These are phyloP conservation scores for Craseonycteris thonglongyai DNA, from an alignment of 2,113 vertebrate species.

Conservation along the genomic window DNA sequence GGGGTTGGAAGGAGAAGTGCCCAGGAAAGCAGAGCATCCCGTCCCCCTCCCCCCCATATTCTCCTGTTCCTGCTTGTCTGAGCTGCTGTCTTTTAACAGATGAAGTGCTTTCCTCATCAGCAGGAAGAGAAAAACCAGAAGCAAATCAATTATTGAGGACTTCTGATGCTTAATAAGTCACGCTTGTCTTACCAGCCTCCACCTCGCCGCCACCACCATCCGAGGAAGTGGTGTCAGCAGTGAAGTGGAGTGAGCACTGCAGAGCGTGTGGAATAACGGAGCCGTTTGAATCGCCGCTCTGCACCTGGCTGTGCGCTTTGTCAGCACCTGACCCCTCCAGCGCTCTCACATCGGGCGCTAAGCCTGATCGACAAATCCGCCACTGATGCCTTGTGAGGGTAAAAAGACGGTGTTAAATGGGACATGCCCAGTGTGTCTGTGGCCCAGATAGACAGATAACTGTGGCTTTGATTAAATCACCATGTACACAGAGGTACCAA, in stretches of 20 bases:
- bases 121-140: background rate
- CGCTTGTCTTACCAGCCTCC: background rate
- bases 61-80: background rate
- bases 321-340: background rate
- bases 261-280: background rate
- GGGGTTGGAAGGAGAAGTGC: background rate
- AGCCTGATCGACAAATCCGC: background rate
- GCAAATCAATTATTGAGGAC: background rate
- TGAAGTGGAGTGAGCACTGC: background rate
- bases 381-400: background rate
- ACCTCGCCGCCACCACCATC: background rate
- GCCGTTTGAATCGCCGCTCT: background rate
- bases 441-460: background rate
- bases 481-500: background rate
- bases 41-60: background rate
- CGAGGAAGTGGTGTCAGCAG: background rate
- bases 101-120: background rate
- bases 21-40: background rate
- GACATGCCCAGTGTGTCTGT: background rate
- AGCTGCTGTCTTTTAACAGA: background rate
- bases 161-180: background rate
- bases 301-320: background rate
- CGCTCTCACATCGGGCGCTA: background rate
- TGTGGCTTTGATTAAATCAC: background rate
- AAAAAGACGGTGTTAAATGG: background rate